Base-by-base conservation (phyloP, 2,888 invertebrate species). In the Biston betularia region DNA sequence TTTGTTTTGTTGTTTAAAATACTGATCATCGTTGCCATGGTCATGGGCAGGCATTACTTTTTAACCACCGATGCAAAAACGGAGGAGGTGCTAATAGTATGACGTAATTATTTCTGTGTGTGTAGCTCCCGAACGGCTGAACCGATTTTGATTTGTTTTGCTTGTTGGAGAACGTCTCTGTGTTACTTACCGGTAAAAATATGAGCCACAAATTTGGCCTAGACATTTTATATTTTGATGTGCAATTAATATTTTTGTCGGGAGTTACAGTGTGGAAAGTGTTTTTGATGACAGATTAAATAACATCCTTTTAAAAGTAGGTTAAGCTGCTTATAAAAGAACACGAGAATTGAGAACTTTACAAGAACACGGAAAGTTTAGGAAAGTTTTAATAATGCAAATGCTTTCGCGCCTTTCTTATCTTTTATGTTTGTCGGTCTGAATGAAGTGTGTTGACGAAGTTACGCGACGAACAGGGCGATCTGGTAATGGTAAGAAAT, bases 291-390 rank as follows among this genome's bases (percentile, higher is more conserved):
- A n/a, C 2, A 42, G 24, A 0, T 54, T 54, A 54, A 54, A n/a
- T 54, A 42, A 14, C 38, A 50, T 11, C 42, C 10, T 33, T 46
- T 48, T 38, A 45, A 44, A 64, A 58, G 49, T 55, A 59, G 40
- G 48, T 44, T 59, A 48, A 54, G 53, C 54, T 54, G 44, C 64
- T 59, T 63, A 57, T 24, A 35, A 56, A 42, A 57, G 57, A 48
- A 57, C 57, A 57, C 48, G 57, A 48, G 57, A 48, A 54, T 54
- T 42, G 8, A 42, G 54, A 42, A 42, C 54, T 54, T 54, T 33
- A 54, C 42, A 54, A 54, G 54, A 54, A 54, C 54, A 42, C 42
- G 54, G 15, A 11, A 44, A 54, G 12, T 48, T 48, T 40, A 6
- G 6, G 40, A 12, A 53, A 55, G 55, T 62, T 49, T 55, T 55